phyloP scores from a whole-genome alignment of 1,140 invertebrate species.

The Caenorhabditis inopinata region DNA sequence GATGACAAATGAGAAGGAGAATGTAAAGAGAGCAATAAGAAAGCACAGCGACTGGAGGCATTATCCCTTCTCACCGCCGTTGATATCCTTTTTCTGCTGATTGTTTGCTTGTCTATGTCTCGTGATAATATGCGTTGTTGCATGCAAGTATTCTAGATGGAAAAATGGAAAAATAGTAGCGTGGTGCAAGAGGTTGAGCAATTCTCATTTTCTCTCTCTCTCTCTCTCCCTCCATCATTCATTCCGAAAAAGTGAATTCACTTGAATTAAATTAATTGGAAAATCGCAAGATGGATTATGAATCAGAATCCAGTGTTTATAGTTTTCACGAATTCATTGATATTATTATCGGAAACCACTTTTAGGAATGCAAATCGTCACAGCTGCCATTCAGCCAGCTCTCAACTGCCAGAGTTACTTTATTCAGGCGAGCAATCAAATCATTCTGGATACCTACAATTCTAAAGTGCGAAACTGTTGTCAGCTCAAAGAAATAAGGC shows the following conservation, averaged over 20 bases:
- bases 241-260: no score
- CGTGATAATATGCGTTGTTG: background rate
- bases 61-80: background rate
- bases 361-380: no score
- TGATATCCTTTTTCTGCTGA: background rate
- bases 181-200: background rate
- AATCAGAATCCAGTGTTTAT: background rate
- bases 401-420: no score
- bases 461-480: no score
- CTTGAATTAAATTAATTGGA: conserved; percentile 5
- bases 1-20: conserved; percentile 16
- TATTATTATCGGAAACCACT: no score
- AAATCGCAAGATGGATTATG: background rate
- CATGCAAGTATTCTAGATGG: background rate
- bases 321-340: no score
- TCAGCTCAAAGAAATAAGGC: no score
- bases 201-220: background rate
- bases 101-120: conserved; percentile 14
- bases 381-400: no score
- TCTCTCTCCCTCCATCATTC: background rate
- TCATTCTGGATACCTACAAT: no score
- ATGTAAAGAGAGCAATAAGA: background rate
- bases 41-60: background rate
- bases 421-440: no score
- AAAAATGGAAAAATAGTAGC: background rate